Conservation (phyloP, 2,888 invertebrate species). For the Agriopis aurantiaria region DNA sequence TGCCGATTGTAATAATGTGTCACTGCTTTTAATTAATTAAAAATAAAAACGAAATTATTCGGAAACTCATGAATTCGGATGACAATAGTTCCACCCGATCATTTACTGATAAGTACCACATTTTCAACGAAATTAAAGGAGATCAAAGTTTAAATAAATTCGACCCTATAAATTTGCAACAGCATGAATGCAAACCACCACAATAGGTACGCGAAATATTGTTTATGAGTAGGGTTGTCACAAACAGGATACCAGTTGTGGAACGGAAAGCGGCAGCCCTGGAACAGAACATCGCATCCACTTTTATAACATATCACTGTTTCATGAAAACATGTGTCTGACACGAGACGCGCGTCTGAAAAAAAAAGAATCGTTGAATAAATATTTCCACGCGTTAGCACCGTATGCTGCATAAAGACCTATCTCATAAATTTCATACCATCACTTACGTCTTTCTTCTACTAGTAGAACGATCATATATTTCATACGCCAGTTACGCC, state of each 20-base stretch:
- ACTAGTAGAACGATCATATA: neutral
- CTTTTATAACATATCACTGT: conserved; percentile 66
- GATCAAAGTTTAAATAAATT: conserved; percentile 42
- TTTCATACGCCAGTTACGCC: conserved; percentile 7
- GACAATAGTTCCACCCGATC: neutral
- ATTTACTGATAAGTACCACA: conserved; percentile 8
- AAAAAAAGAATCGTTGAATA: conserved; percentile 37
- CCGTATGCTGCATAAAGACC: conserved; percentile 19
- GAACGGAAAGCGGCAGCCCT: conserved; percentile 63
- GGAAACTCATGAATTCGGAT: neutral
- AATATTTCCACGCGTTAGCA: conserved; percentile 30
- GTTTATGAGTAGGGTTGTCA: conserved; percentile 72
- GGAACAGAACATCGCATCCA: conserved; percentile 43
- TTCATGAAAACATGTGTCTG: conserved; percentile 65
- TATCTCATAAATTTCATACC: conserved; percentile 7
- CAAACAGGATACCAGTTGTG: conserved; percentile 58
- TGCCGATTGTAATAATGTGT: neutral
- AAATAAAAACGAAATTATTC: neutral
- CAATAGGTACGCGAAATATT: conserved; percentile 53
- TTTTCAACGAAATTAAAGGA: conserved; percentile 29
- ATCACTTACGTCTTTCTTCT: conserved; percentile 13
- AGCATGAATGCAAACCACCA: conserved; percentile 53
- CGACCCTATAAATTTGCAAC: conserved; percentile 44
- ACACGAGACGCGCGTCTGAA: conserved; percentile 51
- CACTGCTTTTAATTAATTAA: neutral